Base-by-base conservation (phyloP, 2,888 invertebrate species). In the Drosophila limbata region DNA sequence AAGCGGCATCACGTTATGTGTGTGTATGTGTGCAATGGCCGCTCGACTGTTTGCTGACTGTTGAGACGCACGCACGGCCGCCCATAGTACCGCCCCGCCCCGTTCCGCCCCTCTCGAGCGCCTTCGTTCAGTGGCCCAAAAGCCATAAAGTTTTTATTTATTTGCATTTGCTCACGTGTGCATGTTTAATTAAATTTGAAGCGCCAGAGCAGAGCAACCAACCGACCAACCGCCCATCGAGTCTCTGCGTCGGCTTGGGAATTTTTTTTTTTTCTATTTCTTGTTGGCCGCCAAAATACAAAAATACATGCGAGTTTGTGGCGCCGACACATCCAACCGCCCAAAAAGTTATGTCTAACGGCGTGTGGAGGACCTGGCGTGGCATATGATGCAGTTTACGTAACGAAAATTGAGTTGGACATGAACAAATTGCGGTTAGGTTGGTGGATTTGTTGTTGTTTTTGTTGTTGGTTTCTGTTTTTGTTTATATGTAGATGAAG, bases 121-220 rank as follows among this genome's bases (percentile, higher is more conserved):
- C 47, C 21, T 3, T 17, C 53, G 37, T 55, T 50, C 61, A 69
- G 50, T 52, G 67, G 77, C 60, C 62, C 77, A 79, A 85, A 85
- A 76, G 75, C 82, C 89, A 84, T 84, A 86, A 85, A 88, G 84
- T 85, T 88, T 88, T 90, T 88, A 90, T 88, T 89, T 87, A 90
- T 90, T 88, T 90, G 79, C 81, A 83, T 89, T 85, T 85, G 84
- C 84, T 87, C 90, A 88, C 85, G 89, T 90, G 88, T 88, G 88
- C 88, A 88, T 86, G 90, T 89, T 90, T 89, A 89, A 89, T 89
- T 90, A 90, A 89, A 89, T 90, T 85, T 85, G 80, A 84, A 85
- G 87, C 85, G 79, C 75, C 80, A 71, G 77, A 77, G 77, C 82
- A 76, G 37, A 57, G 57, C 57, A 82, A 63, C 45, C 64, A 50